These are phyloP conservation scores for Lophura nycthemera DNA, from an alignment of 2,113 vertebrate genomes.

Conservation along the genomic window DNA sequence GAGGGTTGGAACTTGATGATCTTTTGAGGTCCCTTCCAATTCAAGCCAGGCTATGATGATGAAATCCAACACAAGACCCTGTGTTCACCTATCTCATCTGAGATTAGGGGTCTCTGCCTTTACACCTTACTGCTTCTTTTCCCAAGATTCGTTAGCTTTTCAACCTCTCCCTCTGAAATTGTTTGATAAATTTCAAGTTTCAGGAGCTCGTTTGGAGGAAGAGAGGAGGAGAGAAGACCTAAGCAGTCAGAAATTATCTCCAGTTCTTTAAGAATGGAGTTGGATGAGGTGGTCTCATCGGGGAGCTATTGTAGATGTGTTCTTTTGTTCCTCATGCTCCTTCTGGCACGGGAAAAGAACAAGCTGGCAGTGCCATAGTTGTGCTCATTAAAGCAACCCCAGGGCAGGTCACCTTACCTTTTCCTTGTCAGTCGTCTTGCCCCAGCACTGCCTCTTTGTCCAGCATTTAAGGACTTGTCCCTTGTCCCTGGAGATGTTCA, in stretches of 20 bases:
- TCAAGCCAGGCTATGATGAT: no score
- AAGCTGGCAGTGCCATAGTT: background rate
- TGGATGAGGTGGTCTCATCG: background rate
- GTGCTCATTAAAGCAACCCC: fast-evolving
- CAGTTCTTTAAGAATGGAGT: background rate
- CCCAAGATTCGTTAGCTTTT: background rate
- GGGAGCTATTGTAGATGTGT: background rate
- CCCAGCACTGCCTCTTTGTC: background rate
- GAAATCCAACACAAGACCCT: background rate
- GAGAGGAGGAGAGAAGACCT: background rate
- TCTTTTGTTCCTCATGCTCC: background rate
- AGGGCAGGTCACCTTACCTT: fast-evolving
- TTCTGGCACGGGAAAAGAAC: background rate
- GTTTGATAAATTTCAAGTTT: background rate
- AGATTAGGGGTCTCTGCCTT: background rate
- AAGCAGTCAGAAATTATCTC: background rate
- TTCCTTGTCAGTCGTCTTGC: background rate
- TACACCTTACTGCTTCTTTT: background rate
- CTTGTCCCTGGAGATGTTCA: no score
- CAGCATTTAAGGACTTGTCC: background rate
- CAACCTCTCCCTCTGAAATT: background rate
- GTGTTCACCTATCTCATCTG: background rate
- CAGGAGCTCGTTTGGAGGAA: background rate
- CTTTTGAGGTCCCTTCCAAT: no score
- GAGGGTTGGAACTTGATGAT: no score